Percentiles rank a stretch among this genome's conserved stretches.
Conservation (phyloP, 2,797 vertebrate species). For the Neosilurus mollespiculum region DNA sequence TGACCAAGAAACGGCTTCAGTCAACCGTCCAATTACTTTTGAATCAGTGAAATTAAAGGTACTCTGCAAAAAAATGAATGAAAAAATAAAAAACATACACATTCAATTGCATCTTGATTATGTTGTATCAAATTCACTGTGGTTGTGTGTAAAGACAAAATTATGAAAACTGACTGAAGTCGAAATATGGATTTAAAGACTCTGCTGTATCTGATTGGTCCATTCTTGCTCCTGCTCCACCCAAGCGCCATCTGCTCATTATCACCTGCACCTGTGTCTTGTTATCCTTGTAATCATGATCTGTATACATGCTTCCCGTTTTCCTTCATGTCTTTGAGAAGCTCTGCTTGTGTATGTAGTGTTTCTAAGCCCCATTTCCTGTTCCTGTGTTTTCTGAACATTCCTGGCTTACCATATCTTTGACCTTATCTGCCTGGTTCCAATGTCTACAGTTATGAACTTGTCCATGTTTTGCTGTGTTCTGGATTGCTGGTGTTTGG, state of each 20-base stretch:
- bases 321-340: slow-evolving; percentile 1
- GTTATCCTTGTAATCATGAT: slow-evolving; percentile 10
- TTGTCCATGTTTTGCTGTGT: neutral
- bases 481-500: neutral
- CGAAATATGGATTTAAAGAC: neutral
- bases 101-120: neutral
- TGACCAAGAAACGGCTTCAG: no score
- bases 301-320: slow-evolving; percentile 3
- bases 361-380: slow-evolving; percentile 15
- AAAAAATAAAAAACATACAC: neutral
- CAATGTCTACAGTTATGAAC: neutral
- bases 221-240: neutral
- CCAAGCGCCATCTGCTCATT: neutral
- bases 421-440: slow-evolving; percentile 8
- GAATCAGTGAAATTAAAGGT: no score
- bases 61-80: no score
- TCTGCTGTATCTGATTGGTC: neutral
- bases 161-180: neutral
- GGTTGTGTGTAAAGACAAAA: neutral
- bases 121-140: neutral
- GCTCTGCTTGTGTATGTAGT: slow-evolving; percentile 11
- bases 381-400: slow-evolving; percentile 10
- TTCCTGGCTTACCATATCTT: neutral
- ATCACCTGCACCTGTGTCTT: slow-evolving; percentile 8
- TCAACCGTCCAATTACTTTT: no score